Evolutionary conservation across 1,140 invertebrate genomes (phyloP).

Genomic region (Druon quercuslanigerum): DNA sequence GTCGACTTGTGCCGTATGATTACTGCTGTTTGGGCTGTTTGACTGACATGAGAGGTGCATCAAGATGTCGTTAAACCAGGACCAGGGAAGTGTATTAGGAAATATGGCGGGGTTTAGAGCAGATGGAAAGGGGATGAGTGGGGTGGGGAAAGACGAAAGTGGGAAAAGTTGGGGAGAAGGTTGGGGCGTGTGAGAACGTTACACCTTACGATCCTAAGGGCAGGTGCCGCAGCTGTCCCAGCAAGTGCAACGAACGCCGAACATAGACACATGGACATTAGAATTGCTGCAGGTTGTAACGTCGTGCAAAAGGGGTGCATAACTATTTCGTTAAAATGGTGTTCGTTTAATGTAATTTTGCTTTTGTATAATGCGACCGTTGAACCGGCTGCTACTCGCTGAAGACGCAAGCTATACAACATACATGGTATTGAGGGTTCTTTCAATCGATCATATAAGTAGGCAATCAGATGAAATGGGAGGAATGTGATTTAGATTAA

Average conservation of each 20-base stretch:
- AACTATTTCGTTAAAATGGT: constrained; percentile 61
- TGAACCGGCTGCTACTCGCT: constrained; percentile 55
- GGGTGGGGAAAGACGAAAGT: too few relatives aligned
- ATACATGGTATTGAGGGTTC: too few relatives aligned
- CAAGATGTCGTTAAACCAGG: constrained; percentile 51
- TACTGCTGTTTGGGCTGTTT: too few relatives aligned
- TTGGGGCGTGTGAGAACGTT: constrained; percentile 59
- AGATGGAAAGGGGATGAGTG: constrained; percentile 40
- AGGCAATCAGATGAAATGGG: too few relatives aligned
- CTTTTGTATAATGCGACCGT: constrained; percentile 58
- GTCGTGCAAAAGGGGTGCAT: constrained; percentile 63
- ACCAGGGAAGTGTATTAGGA: constrained; percentile 56
- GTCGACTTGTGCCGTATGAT: too few relatives aligned
- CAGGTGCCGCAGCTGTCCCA: constrained; percentile 71
- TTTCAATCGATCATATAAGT: too few relatives aligned
- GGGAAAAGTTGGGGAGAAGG: constrained; percentile 31
- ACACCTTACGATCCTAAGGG: constrained; percentile 66
- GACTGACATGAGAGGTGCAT: constrained; percentile 26
- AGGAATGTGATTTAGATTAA: too few relatives aligned
- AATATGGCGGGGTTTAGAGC: constrained; percentile 54
- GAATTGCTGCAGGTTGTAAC: constrained; percentile 61
- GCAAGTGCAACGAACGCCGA: constrained; percentile 67
- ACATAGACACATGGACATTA: constrained; percentile 65
- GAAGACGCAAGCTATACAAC: too few relatives aligned
- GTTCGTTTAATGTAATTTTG: constrained; percentile 51